A percentile compares a stretch with the other conserved stretches of the same genome.
Evolutionary conservation across 2,888 invertebrate genomes (phyloP).

Genomic region (Melinaea menophilus): DNA sequence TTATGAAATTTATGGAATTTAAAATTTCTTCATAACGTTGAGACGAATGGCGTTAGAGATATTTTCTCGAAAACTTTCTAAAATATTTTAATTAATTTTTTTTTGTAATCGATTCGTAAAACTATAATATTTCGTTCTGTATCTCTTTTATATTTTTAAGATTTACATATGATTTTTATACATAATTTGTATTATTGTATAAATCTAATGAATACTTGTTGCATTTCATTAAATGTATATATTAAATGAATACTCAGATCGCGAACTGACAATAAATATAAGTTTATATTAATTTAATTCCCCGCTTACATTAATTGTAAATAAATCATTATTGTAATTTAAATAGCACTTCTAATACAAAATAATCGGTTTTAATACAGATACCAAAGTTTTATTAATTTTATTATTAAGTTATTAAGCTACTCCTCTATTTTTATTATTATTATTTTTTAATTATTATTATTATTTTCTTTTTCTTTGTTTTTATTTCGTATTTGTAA

Average conservation of each 20-base stretch:
- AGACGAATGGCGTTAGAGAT: constrained; percentile 2
- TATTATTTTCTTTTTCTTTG: constrained; percentile 14
- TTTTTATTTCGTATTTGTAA: constrained; percentile 51
- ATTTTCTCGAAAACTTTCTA: constrained; percentile 3
- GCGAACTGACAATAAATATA: constrained; percentile 77
- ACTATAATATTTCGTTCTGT: neutral
- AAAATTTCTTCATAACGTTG: neutral
- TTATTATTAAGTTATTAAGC: constrained; percentile 70
- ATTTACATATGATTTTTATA: constrained; percentile 5
- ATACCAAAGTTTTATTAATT: constrained; percentile 77
- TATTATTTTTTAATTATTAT: constrained; percentile 44
- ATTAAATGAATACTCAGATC: constrained; percentile 59
- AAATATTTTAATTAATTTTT: constrained; percentile 11
- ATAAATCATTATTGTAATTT: constrained; percentile 64
- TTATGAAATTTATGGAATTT: constrained; percentile 1
- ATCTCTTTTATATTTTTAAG: neutral
- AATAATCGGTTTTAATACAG: constrained; percentile 74
- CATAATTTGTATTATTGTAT: neutral
- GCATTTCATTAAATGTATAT: constrained; percentile 33
- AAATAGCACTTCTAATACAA: constrained; percentile 66
- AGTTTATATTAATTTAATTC: constrained; percentile 65
- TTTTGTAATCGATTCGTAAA: neutral
- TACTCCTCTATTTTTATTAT: constrained; percentile 57
- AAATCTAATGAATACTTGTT: constrained; percentile 18
- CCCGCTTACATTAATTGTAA: constrained; percentile 59